phyloP scores from a whole-genome alignment of 2,888 invertebrate genomes.

The Andrena dorsata region DNA sequence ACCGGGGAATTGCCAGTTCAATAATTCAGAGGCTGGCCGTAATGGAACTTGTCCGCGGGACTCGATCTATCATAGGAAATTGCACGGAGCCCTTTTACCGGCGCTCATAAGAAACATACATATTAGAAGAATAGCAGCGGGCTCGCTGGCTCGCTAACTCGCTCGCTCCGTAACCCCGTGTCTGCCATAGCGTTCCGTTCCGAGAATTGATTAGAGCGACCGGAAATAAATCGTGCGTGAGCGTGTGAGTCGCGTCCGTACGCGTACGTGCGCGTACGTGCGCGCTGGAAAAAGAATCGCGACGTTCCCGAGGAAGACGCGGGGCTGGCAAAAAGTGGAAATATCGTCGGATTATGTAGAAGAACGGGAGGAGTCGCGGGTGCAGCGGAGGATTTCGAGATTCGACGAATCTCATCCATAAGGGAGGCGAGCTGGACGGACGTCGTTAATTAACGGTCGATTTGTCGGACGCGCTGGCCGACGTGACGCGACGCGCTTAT shows the following conservation, averaged over 20 bases:
- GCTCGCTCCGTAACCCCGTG: constrained; percentile 58
- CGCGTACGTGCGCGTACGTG: constrained; percentile 8
- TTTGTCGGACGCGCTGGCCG: no score
- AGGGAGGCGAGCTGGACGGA: neutral
- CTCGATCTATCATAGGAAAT: constrained; percentile 84
- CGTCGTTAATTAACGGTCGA: constrained; percentile 23
- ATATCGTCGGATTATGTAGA: constrained; percentile 47
- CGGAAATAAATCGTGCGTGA: constrained; percentile 76
- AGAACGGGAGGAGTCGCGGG: neutral
- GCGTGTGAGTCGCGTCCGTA: constrained; percentile 45
- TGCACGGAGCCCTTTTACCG: constrained; percentile 80
- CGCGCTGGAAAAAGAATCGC: constrained; percentile 21
- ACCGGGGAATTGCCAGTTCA: constrained; percentile 82
- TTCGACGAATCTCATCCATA: neutral
- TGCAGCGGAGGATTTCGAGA: neutral
- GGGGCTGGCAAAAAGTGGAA: constrained; percentile 36
- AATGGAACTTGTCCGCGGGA: constrained; percentile 83
- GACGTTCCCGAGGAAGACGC: constrained; percentile 32
- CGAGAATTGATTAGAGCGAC: constrained; percentile 77
- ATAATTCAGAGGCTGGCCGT: constrained; percentile 82
- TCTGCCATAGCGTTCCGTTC: constrained; percentile 68
- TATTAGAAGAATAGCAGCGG: constrained; percentile 77
- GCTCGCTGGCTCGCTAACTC: constrained; percentile 59
- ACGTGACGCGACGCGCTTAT: constrained; percentile 13
- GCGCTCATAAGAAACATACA: constrained; percentile 78